Base-by-base conservation (phyloP, 2,888 invertebrate genomes). In the Amphimallon solstitiale region DNA sequence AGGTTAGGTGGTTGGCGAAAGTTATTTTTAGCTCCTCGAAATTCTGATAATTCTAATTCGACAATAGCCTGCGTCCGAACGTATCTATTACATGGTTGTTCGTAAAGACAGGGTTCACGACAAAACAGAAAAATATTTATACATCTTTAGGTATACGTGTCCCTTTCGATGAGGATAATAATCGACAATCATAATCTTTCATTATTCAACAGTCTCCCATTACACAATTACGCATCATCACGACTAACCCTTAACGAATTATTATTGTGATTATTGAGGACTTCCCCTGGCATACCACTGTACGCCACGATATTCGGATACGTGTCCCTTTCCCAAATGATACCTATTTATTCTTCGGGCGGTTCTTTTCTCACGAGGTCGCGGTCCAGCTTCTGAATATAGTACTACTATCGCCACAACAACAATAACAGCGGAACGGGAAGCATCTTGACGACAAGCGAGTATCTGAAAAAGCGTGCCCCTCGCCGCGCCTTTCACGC, bases 181-280 rank as follows among this genome's bases (percentile, higher is more conserved):
- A 56, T 40, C 14, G 56, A 23, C 29, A 56, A 56, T 56, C 56
- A 56, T 23, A 19, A 51, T 40, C 40, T 9, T 56, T 23, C 19
- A 56, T 56, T 56, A 56, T 56, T 56, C 21, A 56, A 23, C 6
- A 21, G 40, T 7, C 56, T 21, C 35, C 56, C 14, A 56, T 56
- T 56, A 56, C 40, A 29, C 56, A 56, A 56, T 56, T 56, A 56
- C 56, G 56, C 56, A 56, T 56, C 56, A 56, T 56, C 56, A 43
- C 40, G 43, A 56, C n/a, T 56, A 54, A 40, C 56, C 40, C 56
- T 43, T 23, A 12, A 38, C 56, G 40, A 14, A 56, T 56, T 54
- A 54, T 54, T 40, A 40, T 56, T 56, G 40, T 19, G 56, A 56
- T 56, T 56, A 56, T 40, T 23, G 14, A 21, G 43, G 17, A 23